Evolutionary conservation across 2,888 invertebrate genomes (phyloP).

Genomic region (Dusona sp.): DNA sequence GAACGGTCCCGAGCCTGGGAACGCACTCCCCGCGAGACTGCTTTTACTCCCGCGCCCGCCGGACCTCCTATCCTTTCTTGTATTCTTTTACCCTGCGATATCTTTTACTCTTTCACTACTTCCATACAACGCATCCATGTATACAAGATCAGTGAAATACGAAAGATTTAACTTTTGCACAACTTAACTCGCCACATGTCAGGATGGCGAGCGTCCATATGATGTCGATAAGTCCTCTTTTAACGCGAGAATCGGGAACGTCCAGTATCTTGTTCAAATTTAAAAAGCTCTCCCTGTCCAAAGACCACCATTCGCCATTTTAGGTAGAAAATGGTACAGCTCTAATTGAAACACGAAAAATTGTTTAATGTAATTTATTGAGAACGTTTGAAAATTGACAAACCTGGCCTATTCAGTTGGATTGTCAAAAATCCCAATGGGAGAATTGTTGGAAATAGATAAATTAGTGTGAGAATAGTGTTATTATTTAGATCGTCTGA

Average conservation of each 20-base stretch:
- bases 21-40: constrained; percentile 74
- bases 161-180: constrained; percentile 48
- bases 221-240: background rate
- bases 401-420: too few species aligned
- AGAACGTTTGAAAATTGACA: background rate
- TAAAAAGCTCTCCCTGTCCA: background rate
- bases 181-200: constrained; percentile 27
- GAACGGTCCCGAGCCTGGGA: constrained; percentile 81
- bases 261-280: background rate
- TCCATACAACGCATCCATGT: constrained; percentile 14
- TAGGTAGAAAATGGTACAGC: background rate
- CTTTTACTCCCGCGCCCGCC: constrained; percentile 72
- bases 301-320: background rate
- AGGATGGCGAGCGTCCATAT: background rate
- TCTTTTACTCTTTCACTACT: constrained; percentile 52
- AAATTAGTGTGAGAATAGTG: too few species aligned
- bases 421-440: too few species aligned
- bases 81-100: constrained; percentile 58
- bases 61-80: constrained; percentile 55
- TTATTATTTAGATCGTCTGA: too few species aligned
- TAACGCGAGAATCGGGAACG: background rate
- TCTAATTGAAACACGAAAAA: too few species aligned
- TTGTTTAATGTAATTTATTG: too few species aligned
- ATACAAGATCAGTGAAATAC: constrained; percentile 46
- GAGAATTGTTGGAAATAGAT: too few species aligned